phyloP scores from a whole-genome alignment of 2,113 vertebrate genomes.

The Nothobranchius furzeri region DNA sequence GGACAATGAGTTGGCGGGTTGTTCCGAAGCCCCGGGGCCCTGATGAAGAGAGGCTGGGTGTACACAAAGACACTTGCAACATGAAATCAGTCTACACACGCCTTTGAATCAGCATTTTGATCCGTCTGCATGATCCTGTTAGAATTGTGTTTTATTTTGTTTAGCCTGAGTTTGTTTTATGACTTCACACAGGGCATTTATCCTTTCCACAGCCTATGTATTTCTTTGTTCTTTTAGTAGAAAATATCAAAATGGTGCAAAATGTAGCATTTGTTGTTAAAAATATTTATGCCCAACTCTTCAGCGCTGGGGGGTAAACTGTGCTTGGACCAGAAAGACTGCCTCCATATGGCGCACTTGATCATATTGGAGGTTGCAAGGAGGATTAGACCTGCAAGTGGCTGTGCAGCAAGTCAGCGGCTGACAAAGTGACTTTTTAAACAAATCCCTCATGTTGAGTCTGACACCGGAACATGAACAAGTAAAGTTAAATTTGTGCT shows the following conservation, averaged over 20 bases:
- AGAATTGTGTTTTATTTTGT: background rate
- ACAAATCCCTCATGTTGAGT: background rate
- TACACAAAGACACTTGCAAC: constrained; percentile 18
- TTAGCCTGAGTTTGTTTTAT: background rate
- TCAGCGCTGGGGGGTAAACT: constrained; percentile 5
- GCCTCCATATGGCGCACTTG: constrained; percentile 60
- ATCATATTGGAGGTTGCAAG: constrained; percentile 9
- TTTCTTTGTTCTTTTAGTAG: background rate
- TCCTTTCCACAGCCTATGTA: too few species aligned
- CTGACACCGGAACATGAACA: constrained; percentile 1
- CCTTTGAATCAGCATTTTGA: constrained; percentile 5
- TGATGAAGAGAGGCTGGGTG: constrained; percentile 28
- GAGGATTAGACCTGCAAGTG: background rate
- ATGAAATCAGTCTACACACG: constrained; percentile 25
- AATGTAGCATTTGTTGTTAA: background rate
- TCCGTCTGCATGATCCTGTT: background rate
- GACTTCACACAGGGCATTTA: too few species aligned
- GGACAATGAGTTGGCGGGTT: constrained; percentile 68
- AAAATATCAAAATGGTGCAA: background rate
- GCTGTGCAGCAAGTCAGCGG: background rate
- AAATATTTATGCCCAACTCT: constrained; percentile 20
- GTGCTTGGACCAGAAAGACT: background rate
- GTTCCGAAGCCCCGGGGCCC: constrained; percentile 37
- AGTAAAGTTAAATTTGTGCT: background rate
- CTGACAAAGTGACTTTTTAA: constrained; percentile 16